A percentile compares a stretch with the other conserved stretches of the same genome.
These are phyloP conservation scores for Eurytoma californica DNA, from an alignment of 2,888 invertebrate species.

Conservation along the genomic window DNA sequence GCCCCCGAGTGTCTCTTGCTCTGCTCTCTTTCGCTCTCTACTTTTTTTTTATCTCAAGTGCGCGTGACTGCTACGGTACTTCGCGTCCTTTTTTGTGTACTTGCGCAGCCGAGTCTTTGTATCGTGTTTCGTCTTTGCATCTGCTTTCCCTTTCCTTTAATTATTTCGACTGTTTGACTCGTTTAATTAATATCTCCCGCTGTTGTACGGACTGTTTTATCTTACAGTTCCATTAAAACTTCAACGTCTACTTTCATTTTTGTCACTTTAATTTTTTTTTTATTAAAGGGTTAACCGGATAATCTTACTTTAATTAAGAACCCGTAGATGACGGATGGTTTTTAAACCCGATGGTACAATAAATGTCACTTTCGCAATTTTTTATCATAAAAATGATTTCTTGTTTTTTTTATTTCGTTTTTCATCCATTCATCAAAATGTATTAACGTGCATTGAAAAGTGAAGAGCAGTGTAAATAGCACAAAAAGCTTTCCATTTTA, in stretches of 20 bases:
- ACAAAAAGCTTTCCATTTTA: no score
- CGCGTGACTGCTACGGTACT: constrained; percentile 9
- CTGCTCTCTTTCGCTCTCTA: no score
- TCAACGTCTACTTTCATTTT: background rate
- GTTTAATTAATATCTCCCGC: constrained; percentile 26
- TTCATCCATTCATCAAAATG: no score
- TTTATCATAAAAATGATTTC: no score
- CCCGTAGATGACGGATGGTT: background rate
- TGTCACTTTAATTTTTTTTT: constrained; percentile 9
- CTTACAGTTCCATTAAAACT: no score
- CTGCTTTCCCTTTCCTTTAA: background rate
- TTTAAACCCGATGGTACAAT: background rate
- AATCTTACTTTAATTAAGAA: constrained; percentile 27
- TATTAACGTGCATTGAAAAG: no score
- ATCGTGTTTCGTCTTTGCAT: background rate
- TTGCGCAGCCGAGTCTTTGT: background rate
- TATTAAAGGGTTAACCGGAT: background rate
- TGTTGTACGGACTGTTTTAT: background rate
- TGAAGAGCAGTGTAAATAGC: no score
- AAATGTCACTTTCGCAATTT: background rate
- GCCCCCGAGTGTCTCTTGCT: no score
- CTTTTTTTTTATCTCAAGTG: background rate
- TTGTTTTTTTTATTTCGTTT: no score
- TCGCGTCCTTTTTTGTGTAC: background rate
- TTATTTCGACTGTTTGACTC: constrained; percentile 13